Evolutionary conservation across 1,140 invertebrate genomes (phyloP).

Genomic region (Bathynomus jamesi): DNA sequence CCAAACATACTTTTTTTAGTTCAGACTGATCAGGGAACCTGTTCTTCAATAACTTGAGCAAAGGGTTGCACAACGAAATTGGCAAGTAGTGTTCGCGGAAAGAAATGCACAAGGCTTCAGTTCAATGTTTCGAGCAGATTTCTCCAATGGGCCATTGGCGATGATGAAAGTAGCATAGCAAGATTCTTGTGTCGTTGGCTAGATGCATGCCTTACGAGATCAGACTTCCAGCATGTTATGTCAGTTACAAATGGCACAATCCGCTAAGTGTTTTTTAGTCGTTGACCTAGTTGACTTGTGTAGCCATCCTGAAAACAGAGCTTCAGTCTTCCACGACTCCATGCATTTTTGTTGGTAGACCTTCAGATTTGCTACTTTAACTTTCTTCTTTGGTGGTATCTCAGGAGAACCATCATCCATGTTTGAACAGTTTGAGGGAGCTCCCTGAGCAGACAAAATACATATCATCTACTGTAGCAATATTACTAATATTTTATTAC

Average conservation of each 20-base stretch:
- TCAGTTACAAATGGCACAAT: not conserved
- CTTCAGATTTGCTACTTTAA: no score
- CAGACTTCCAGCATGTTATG: not conserved
- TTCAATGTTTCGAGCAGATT: not conserved
- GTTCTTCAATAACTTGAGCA: not conserved
- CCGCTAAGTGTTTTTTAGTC: not conserved
- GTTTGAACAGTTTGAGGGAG: no score
- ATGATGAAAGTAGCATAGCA: not conserved
- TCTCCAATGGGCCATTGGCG: not conserved
- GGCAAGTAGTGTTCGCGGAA: not conserved
- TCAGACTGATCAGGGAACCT: not conserved
- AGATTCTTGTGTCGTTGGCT: not conserved
- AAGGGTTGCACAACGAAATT: not conserved
- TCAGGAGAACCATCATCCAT: no score
- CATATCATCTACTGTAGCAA: no score
- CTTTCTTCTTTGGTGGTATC: no score
- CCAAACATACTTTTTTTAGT: not conserved
- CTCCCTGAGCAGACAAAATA: no score
- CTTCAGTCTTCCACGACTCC: not conserved
- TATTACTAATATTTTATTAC: no score
- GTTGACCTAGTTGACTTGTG: no score
- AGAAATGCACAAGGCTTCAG: not conserved
- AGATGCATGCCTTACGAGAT: not conserved
- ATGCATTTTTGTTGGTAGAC: not conserved
- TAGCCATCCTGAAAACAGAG: no score